Evolutionary conservation across 2,113 vertebrate genomes (phyloP).

Genomic region (Silurus asotus): DNA sequence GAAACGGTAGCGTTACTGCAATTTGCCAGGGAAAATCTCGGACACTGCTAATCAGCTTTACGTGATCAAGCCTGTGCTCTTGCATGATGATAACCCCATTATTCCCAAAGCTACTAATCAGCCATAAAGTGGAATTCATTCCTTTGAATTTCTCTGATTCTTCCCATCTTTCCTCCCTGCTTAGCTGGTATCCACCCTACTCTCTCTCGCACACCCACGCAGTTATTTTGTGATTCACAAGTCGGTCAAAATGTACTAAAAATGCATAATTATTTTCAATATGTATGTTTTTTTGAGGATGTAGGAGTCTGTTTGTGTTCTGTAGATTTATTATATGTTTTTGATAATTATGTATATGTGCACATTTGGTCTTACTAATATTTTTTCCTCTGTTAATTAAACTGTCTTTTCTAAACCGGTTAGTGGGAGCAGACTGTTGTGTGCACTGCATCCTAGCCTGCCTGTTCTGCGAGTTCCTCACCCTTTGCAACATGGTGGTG

Average conservation of each 20-base stretch:
- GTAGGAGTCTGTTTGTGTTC: background rate
- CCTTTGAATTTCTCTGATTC: slow-evolving; percentile 64
- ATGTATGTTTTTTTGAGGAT: background rate
- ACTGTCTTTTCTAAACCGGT: background rate
- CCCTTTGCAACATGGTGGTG: slow-evolving; percentile 93
- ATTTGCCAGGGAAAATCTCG: slow-evolving; percentile 68
- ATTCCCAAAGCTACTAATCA: slow-evolving; percentile 73
- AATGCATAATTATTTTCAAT: background rate
- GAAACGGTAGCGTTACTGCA: slow-evolving; percentile 64
- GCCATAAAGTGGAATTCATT: slow-evolving; percentile 65
- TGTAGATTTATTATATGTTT: background rate
- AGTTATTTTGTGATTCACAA: background rate
- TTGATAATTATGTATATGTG: background rate
- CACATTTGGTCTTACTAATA: slow-evolving; percentile 6
- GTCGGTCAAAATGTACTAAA: background rate
- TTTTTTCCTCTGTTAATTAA: background rate
- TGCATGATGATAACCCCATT: slow-evolving; percentile 79
- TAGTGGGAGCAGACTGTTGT: slow-evolving; percentile 82
- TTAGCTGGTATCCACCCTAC: slow-evolving; percentile 28
- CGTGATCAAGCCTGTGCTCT: slow-evolving; percentile 68
- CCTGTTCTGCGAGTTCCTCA: slow-evolving; percentile 97
- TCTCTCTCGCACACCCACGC: background rate
- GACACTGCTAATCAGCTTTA: slow-evolving; percentile 72
- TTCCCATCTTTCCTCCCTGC: slow-evolving; percentile 38
- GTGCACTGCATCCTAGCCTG: slow-evolving; percentile 98